Conservation (phyloP, 2,888 invertebrate genomes). For the Apodemia mormo region DNA sequence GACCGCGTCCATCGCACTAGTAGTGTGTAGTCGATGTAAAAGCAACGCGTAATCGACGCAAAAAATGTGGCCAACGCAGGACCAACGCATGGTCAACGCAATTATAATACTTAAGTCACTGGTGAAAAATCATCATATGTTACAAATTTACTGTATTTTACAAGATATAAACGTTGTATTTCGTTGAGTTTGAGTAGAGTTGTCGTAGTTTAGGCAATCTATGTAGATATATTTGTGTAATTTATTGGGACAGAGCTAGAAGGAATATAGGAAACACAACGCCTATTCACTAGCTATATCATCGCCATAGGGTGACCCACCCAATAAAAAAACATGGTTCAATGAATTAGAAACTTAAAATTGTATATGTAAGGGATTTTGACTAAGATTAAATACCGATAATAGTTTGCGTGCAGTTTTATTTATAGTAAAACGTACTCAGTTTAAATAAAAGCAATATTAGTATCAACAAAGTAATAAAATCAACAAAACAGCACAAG, state of each 20-base stretch:
- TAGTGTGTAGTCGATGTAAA: background rate
- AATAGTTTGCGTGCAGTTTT: conserved; percentile 5
- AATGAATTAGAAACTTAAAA: conserved; percentile 10
- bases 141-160: too few relatives aligned
- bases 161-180: background rate
- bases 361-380: conserved; percentile 8
- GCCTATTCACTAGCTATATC: conserved; percentile 5
- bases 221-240: background rate
- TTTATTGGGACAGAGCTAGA: background rate
- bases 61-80: too few relatives aligned
- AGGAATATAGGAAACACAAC: background rate
- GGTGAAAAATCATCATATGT: background rate
- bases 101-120: background rate
- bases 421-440: background rate
- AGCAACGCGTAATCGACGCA: background rate
- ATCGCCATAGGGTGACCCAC: background rate
- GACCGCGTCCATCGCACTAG: too few relatives aligned
- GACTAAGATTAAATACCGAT: conserved; percentile 1
- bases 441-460: background rate
- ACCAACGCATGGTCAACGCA: background rate
- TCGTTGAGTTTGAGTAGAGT: background rate
- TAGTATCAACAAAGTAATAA: too few relatives aligned
- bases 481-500: too few relatives aligned
- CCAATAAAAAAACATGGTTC: background rate
- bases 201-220: background rate